These are phyloP conservation scores for Drosophila pseudoananassae DNA, from an alignment of 1,140 invertebrate genomes.

Conservation along the genomic window DNA sequence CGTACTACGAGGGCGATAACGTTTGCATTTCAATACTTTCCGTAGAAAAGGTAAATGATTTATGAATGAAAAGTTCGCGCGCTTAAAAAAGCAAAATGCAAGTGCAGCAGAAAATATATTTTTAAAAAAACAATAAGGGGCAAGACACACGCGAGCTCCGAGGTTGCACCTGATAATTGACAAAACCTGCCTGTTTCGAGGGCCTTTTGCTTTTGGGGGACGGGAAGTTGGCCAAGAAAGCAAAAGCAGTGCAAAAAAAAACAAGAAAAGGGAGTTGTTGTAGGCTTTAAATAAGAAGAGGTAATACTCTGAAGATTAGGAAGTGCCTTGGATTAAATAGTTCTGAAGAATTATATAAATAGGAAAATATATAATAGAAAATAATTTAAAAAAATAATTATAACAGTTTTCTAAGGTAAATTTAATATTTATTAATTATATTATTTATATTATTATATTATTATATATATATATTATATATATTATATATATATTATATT, in stretches of 20 bases:
- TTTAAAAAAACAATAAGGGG: not conserved
- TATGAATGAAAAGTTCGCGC: conserved; percentile 76
- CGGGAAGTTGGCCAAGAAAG: conserved; percentile 58
- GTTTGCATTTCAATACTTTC: too few relatives aligned
- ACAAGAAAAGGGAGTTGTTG: not conserved
- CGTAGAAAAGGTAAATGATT: conserved; percentile 22
- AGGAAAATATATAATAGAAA: too few relatives aligned
- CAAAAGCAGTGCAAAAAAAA: not conserved
- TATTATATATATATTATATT: too few relatives aligned
- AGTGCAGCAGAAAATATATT: not conserved
- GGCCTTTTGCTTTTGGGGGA: conserved; percentile 29
- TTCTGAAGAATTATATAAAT: too few relatives aligned
- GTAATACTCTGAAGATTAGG: not conserved
- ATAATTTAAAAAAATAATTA: too few relatives aligned
- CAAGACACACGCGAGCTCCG: conserved; percentile 5
- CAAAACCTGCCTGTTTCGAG: conserved; percentile 70
- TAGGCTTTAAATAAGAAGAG: not conserved
- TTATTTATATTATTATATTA: too few relatives aligned
- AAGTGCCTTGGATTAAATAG: too few relatives aligned
- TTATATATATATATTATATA: too few relatives aligned
- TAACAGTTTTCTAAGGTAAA: too few relatives aligned
- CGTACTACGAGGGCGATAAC: too few relatives aligned
- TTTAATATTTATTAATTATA: too few relatives aligned
- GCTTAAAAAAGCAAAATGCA: conserved; percentile 25
- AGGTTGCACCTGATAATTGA: conserved; percentile 74